Percentiles rank a stretch among this genome's conserved stretches.
Conservation (phyloP, 2,113 vertebrate species). For the Falcunculus frontatus region DNA sequence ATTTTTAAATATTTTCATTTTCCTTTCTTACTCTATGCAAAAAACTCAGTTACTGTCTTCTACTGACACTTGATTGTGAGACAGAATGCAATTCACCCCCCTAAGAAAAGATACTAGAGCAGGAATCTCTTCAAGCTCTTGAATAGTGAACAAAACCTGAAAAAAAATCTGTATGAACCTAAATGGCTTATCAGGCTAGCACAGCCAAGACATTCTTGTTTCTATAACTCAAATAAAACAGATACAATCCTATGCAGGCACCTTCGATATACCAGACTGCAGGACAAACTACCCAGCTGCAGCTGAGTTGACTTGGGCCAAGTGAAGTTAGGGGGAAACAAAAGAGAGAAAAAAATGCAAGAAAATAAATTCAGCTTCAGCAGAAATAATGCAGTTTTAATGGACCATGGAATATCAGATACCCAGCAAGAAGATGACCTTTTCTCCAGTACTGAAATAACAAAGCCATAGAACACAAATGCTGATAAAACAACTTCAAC, state of each 20-base stretch:
- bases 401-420: neutral
- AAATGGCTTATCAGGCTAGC: neutral
- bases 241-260: neutral
- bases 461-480: neutral
- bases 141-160: neutral
- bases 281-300: neutral
- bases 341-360: neutral
- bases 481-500: constrained; percentile 31
- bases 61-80: neutral
- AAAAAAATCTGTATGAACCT: neutral
- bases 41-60: neutral
- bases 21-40: neutral
- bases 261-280: neutral
- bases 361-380: neutral
- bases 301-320: neutral
- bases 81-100: neutral
- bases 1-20: neutral
- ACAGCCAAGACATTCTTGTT: neutral
- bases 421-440: constrained; percentile 12
- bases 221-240: neutral
- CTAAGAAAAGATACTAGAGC: neutral
- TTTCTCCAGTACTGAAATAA: constrained; percentile 21
- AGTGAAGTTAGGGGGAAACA: rapidly evolving
- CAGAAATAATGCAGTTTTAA: neutral
- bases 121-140: neutral